Evolutionary conservation across 1,140 invertebrate species (phyloP).

Genomic region (Drosophila miranda): DNA sequence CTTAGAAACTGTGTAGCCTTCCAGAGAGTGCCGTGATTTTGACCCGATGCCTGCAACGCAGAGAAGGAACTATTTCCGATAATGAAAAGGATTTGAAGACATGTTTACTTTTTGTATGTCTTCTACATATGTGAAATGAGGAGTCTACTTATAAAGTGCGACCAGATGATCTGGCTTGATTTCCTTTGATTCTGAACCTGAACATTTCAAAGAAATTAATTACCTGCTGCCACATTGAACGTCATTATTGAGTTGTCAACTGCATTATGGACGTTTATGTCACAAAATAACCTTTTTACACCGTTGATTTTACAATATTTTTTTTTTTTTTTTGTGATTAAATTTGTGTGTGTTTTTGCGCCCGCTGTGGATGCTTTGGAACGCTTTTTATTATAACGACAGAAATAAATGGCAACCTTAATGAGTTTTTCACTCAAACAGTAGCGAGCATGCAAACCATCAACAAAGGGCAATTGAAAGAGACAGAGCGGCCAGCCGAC

Average conservation of each 20-base stretch:
- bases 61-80: no score
- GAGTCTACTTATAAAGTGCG: no score
- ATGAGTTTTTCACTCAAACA: conserved; percentile 22
- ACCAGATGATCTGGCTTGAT: no score
- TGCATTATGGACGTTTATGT: conserved; percentile 24
- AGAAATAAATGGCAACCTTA: conserved; percentile 34
- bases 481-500: neutral
- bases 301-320: conserved; percentile 26
- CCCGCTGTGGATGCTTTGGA: conserved; percentile 10
- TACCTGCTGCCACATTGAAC: conserved; percentile 32
- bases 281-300: conserved; percentile 26
- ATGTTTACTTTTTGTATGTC: no score
- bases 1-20: no score
- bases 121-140: no score
- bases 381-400: conserved; percentile 16
- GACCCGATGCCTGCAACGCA: no score
- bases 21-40: no score
- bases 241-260: conserved; percentile 45
- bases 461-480: conserved; percentile 11
- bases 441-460: neutral
- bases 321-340: conserved; percentile 5
- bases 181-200: conserved; percentile 6
- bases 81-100: no score
- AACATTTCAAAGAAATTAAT: conserved; percentile 30
- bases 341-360: conserved; percentile 21